phyloP scores from a whole-genome alignment of 2,888 invertebrate species.

The Ochropacha duplaris region DNA sequence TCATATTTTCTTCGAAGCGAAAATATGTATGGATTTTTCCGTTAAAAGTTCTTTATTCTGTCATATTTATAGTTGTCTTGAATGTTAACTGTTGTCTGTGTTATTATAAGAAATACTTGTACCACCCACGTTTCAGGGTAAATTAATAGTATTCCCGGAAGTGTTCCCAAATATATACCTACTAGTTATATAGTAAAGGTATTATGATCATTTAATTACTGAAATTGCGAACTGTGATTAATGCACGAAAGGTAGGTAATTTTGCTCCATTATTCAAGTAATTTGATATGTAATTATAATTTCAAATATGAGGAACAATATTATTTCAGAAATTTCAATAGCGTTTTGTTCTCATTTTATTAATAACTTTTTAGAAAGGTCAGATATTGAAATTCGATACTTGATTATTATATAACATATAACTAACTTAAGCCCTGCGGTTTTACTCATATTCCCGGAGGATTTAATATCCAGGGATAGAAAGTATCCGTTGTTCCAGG shows the following conservation, averaged over 20 bases:
- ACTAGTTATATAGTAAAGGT: neutral
- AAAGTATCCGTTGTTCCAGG: no score
- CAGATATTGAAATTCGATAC: no score
- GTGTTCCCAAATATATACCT: neutral
- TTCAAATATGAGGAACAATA: neutral
- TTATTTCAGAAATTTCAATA: neutral
- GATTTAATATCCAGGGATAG: no score
- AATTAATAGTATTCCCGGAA: neutral
- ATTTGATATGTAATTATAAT: neutral
- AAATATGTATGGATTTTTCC: neutral
- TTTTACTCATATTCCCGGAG: no score
- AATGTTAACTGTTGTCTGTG: no score
- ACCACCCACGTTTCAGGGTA: no score
- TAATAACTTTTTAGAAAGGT: no score
- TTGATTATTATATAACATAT: no score
- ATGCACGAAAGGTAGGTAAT: neutral
- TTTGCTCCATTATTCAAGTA: neutral
- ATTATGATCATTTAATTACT: neutral
- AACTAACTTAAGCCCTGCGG: no score
- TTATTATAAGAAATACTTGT: no score
- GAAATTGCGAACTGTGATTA: neutral
- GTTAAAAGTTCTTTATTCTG: neutral
- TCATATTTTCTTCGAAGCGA: neutral
- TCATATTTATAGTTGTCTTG: neutral
- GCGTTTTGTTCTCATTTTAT: no score